Percentiles rank a stretch among this genome's conserved stretches.
Evolutionary conservation across 2,113 vertebrate species (phyloP).

Genomic region (Canis aureus): DNA sequence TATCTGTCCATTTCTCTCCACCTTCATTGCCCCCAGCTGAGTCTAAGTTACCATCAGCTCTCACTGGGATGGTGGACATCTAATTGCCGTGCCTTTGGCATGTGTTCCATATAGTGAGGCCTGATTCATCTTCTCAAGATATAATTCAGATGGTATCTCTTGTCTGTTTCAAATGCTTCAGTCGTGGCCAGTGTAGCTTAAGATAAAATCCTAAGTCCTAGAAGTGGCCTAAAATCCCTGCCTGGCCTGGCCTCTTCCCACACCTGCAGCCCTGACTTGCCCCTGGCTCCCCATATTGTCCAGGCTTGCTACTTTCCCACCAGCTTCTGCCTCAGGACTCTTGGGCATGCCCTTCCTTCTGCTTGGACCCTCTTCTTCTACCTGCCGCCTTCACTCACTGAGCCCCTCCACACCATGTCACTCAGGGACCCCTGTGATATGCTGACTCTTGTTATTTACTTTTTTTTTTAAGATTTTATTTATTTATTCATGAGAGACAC

Average conservation of each 20-base stretch:
- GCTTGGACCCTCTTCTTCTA: neutral
- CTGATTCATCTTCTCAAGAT: neutral
- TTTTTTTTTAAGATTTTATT: neutral
- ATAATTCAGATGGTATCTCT: neutral
- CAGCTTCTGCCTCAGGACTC: neutral
- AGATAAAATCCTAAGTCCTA: neutral
- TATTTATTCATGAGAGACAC: no score
- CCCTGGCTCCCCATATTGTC: neutral
- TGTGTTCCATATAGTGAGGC: neutral
- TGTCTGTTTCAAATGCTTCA: neutral
- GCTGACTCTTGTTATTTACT: neutral
- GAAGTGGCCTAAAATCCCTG: neutral
- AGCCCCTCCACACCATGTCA: neutral
- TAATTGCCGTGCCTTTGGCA: neutral
- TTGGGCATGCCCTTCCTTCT: neutral
- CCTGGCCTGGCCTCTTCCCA: neutral
- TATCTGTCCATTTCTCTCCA: neutral
- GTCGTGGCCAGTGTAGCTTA: neutral
- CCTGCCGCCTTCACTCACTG: neutral
- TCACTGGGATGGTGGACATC: neutral
- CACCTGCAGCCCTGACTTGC: fast-evolving
- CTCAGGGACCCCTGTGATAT: neutral
- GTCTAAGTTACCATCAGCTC: neutral
- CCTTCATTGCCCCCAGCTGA: neutral
- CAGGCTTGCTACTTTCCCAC: neutral